Base-by-base conservation (phyloP, 2,888 invertebrate genomes). In the Octonoba sinensis region DNA sequence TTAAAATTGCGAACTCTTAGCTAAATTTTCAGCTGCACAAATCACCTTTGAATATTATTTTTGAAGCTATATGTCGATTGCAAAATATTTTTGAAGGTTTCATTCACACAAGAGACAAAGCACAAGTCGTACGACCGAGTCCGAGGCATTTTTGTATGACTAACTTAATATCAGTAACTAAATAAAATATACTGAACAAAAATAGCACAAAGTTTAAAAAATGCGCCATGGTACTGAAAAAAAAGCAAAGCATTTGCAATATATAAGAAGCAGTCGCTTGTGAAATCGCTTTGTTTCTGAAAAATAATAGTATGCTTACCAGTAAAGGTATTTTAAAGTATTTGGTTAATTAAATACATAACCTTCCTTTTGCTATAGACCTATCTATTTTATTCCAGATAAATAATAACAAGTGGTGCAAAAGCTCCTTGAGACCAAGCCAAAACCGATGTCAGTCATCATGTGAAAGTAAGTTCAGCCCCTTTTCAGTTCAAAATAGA, bases 371-470 rank as follows among this genome's bases (percentile, higher is more conserved):
- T 15, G 47, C n/a, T n/a, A n/a, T n/a, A n/a, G n/a, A n/a, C n/a
- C n/a, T n/a, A n/a, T n/a, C n/a, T n/a, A n/a, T 27, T 27, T 27
- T 18, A 0, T 73, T 69, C 27, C 51, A 82, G 82, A 82, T 82
- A 20, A 82, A 76, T 56, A 76, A 76, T 65, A 54, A 59, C n/a
- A 67, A 60, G 51, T 82, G 82, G 82, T 82, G 82, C 47, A 67
- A 71, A 27, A 76, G 82, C 47, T 46, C 75, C 15, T 22, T 72
- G 22, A 20, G 82, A 46, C 82, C 73, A 20, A 76, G 82, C n/a
- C 71, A 82, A 76, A 82, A 82, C 24, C 60, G 59, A 60, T 82
- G 82, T 18, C 24, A 69, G 16, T 60, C 76, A 18, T 46, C 71
- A 47, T 82, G 82, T 66, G 82, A 82, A 67, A 76, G 82, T 82